These are phyloP conservation scores for Oncopodura yosiiana DNA, from an alignment of 1,140 invertebrate genomes.

Conservation along the genomic window DNA sequence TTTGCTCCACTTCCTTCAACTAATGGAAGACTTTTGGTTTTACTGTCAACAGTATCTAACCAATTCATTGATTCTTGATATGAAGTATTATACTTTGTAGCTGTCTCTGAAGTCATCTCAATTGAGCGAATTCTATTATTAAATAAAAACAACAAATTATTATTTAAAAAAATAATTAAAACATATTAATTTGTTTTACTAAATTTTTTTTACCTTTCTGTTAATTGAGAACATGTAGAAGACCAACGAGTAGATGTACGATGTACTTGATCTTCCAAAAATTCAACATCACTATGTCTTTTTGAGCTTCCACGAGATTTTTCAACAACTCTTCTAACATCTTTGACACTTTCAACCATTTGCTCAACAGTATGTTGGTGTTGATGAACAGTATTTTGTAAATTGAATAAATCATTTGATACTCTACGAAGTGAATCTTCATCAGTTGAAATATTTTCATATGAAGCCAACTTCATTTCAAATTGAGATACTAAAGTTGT, in stretches of 20 bases:
- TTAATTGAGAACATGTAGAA: slow-evolving; percentile 77
- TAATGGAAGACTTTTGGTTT: slow-evolving; percentile 59
- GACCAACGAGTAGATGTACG: slow-evolving; percentile 80
- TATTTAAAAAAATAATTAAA: too few relatives aligned
- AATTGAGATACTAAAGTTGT: slow-evolving; percentile 78
- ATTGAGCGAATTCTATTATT: slow-evolving; percentile 62
- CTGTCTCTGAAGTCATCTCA: slow-evolving; percentile 70
- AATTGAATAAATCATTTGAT: slow-evolving; percentile 60
- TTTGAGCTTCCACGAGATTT: slow-evolving; percentile 59
- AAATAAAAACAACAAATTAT: background rate
- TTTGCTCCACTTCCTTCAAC: slow-evolving; percentile 56
- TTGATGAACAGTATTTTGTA: slow-evolving; percentile 70
- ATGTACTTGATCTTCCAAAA: slow-evolving; percentile 84
- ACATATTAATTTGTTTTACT: too few relatives aligned
- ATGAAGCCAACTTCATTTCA: slow-evolving; percentile 77
- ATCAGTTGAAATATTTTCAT: slow-evolving; percentile 70
- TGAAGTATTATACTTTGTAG: slow-evolving; percentile 75
- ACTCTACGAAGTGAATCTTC: slow-evolving; percentile 61
- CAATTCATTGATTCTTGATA: slow-evolving; percentile 77
- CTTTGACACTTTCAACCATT: slow-evolving; percentile 78
- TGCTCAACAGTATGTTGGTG: slow-evolving; percentile 80
- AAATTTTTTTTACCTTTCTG: slow-evolving; percentile 72
- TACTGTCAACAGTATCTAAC: slow-evolving; percentile 66
- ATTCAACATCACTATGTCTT: slow-evolving; percentile 74
- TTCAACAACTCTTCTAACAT: slow-evolving; percentile 73